Percentiles rank a stretch among this genome's conserved stretches.
These are phyloP conservation scores for Melipona quadrifasciata DNA, from an alignment of 1,140 invertebrate species.

Conservation along the genomic window DNA sequence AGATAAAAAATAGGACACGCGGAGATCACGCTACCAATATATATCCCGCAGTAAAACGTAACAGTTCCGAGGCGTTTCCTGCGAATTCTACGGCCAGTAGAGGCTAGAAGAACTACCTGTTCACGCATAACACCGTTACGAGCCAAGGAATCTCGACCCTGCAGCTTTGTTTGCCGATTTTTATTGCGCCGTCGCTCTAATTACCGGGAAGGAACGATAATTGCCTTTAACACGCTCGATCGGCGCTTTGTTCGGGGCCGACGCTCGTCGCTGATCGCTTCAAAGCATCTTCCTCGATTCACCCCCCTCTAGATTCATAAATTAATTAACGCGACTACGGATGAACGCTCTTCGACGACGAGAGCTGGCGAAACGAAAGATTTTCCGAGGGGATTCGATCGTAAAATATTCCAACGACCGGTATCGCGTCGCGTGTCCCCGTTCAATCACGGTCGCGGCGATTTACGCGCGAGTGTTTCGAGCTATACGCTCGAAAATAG, in stretches of 20 bases:
- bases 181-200: slow-evolving; percentile 15
- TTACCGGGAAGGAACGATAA: slow-evolving; percentile 19
- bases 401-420: not conserved
- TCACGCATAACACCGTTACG: slow-evolving; percentile 38
- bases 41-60: not conserved
- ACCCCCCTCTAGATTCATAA: not conserved
- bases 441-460: not conserved
- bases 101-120: not conserved
- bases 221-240: slow-evolving; percentile 21
- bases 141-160: slow-evolving; percentile 4
- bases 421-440: not conserved
- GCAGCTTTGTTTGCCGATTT: not conserved
- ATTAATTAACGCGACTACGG: slow-evolving; percentile 28
- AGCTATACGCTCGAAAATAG: slow-evolving; percentile 28
- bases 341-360: not conserved
- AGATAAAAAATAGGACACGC: not conserved
- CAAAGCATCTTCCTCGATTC: too few relatives aligned
- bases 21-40: not conserved
- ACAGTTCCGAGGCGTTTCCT: not conserved
- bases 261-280: not conserved
- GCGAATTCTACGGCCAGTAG: not conserved
- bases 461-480: not conserved
- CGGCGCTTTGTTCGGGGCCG: not conserved
- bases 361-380: not conserved
- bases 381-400: not conserved